Percentiles rank a stretch among this genome's conserved stretches.
phyloP scores from a whole-genome alignment of 2,888 invertebrate genomes.

The Acleris sparsana region DNA sequence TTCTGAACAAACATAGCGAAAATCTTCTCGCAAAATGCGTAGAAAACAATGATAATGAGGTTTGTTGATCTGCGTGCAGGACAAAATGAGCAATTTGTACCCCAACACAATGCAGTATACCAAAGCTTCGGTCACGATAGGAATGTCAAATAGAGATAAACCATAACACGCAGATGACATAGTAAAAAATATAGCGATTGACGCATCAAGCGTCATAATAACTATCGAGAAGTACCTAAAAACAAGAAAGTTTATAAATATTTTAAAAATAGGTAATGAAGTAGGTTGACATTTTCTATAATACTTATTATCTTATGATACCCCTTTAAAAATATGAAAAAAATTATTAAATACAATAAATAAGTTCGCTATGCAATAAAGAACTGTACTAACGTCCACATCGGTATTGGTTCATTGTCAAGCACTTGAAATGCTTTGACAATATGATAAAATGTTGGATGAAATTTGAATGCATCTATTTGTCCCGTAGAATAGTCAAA shows the following conservation, averaged over 20 bases:
- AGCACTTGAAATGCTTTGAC: conserved; percentile 56
- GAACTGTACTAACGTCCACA: conserved; percentile 49
- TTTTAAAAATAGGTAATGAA: too few relatives aligned
- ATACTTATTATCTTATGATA: too few relatives aligned
- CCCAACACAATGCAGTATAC: conserved; percentile 53
- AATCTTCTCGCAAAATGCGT: conserved; percentile 53
- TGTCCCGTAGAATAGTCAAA: conserved; percentile 50
- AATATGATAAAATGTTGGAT: conserved; percentile 53
- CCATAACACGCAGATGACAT: conserved; percentile 46
- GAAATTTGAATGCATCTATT: conserved; percentile 60
- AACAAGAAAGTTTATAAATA: conserved; percentile 27
- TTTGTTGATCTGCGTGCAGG: conserved; percentile 49
- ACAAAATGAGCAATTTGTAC: conserved; percentile 54
- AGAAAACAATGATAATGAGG: conserved; percentile 52
- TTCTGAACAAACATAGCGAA: conserved; percentile 53
- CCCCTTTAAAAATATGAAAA: too few relatives aligned
- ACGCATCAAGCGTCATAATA: conserved; percentile 37
- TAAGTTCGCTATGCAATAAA: too few relatives aligned
- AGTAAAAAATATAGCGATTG: conserved; percentile 37
- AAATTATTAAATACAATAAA: too few relatives aligned
- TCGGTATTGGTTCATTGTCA: conserved; percentile 49
- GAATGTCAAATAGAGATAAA: conserved; percentile 46
- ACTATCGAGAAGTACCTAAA: conserved; percentile 43
- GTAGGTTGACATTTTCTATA: too few relatives aligned
- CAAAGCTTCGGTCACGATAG: conserved; percentile 53